Conservation (phyloP, 2,113 vertebrate species). For the Microcebus griseorufus region DNA sequence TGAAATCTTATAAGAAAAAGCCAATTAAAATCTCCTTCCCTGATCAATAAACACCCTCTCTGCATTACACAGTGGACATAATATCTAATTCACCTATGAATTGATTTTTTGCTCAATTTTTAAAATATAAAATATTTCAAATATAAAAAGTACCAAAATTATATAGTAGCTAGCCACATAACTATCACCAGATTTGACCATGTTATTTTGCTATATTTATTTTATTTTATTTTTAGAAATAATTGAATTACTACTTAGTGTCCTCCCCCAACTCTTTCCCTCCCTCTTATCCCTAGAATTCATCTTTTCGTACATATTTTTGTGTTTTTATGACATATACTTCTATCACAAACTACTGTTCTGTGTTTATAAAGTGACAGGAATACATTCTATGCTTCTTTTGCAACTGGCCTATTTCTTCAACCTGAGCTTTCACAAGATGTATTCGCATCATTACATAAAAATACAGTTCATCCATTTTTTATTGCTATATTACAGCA, state of each 20-base stretch:
- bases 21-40: neutral
- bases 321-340: neutral
- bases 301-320: neutral
- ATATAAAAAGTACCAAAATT: neutral
- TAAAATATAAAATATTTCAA: constrained; percentile 5
- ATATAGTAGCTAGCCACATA: neutral
- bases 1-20: neutral
- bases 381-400: neutral
- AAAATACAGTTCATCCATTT: neutral
- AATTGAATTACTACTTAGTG: neutral
- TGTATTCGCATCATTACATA: neutral
- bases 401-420: neutral
- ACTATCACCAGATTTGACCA: neutral
- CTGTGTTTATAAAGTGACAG: neutral
- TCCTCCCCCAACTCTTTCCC: neutral
- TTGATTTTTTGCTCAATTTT: neutral
- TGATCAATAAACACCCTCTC: neutral
- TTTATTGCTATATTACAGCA: neutral
- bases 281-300: neutral
- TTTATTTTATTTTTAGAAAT: constrained; percentile 4
- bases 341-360: neutral
- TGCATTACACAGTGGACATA: neutral
- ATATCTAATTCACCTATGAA: neutral
- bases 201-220: neutral
- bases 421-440: neutral